Base-by-base conservation (phyloP, 2,888 invertebrate genomes). In the Caenorhabditis panamensis region DNA sequence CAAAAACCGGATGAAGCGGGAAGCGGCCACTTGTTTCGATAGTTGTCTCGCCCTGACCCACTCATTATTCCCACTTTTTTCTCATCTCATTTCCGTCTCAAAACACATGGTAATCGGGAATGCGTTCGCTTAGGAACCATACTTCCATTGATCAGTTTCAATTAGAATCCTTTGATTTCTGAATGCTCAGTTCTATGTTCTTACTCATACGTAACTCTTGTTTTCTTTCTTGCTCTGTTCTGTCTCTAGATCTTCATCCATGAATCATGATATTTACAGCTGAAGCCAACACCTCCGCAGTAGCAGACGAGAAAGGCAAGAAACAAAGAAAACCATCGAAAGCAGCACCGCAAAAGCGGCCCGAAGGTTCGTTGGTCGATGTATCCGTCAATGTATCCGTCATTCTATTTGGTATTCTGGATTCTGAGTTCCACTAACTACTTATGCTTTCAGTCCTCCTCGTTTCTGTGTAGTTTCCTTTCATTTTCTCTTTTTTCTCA, bases 271-370 rank as follows among this genome's bases (percentile, higher is more conserved):
- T n/a, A n/a, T n/a, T n/a, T n/a, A n/a, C 75, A 75, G 75, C 75
- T 13, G 75, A 66, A 59, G 66, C 44, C 44, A 66, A 18, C 49
- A n/a, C 66, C 31, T 37, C 62, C 24, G 56, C 66, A 24, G 13
- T 37, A 59, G 59, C 61, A 61, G 75, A 73, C 64, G 73, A 73
- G 37, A 73, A 75, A 41, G 51, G 53, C 28, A 75, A 75, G 31
- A 75, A 61, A 44, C 73, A 73, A 22, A 73, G 66, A 61, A 75
- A 75, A 67, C 41, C 75, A 67, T 75, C 75, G 26, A 75, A 75
- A 75, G 54, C 53, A 59, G 13, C 58, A 64, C 66, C 75, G 75
- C 75, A 53, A 18, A 44, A 59, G 75, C 75, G 75, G 66, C 22
- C 44, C 41, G 75, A 75, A 75, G 75, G 75, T 75, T 66, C 4